phyloP scores from a whole-genome alignment of 1,140 invertebrate species.

The Euwallacea similis region DNA sequence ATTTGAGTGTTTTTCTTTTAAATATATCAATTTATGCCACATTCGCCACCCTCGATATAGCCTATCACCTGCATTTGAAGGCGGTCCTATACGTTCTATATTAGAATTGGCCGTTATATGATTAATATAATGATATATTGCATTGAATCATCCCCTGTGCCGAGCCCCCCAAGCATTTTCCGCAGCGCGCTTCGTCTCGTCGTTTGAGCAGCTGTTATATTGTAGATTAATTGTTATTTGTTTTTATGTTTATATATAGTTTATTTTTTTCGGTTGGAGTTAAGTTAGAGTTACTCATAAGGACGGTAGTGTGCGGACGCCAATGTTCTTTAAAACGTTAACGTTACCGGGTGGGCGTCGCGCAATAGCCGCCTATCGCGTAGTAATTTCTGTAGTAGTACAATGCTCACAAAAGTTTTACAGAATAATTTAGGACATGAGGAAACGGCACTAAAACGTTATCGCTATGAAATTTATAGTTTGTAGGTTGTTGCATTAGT shows the following conservation, averaged over 20 bases:
- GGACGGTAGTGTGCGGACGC: conserved; percentile 2
- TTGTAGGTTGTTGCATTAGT: conserved; percentile 19
- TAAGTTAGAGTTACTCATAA: conserved; percentile 46
- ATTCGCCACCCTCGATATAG: background rate
- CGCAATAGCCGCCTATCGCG: conserved; percentile 9
- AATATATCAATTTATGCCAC: too few relatives aligned
- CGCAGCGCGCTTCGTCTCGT: background rate
- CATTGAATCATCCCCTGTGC: background rate
- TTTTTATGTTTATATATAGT: conserved; percentile 58
- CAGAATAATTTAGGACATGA: conserved; percentile 2
- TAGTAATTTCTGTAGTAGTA: conserved; percentile 36
- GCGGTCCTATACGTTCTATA: conserved; percentile 44
- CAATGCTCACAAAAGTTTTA: conserved; percentile 35
- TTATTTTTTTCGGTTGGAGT: conserved; percentile 55
- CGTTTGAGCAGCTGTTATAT: conserved; percentile 45
- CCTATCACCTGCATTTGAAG: conserved; percentile 9
- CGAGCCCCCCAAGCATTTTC: conserved; percentile 35
- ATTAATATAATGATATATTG: background rate
- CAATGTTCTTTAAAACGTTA: conserved; percentile 3
- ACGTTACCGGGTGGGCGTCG: conserved; percentile 5
- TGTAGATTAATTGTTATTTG: conserved; percentile 56
- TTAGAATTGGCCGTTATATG: conserved; percentile 42
- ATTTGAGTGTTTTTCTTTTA: too few relatives aligned
- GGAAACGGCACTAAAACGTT: conserved; percentile 18
- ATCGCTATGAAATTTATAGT: conserved; percentile 4